A percentile compares a stretch with the other conserved stretches of the same genome.
Conservation (phyloP, 2,113 vertebrate species). For the Vimba vimba region DNA sequence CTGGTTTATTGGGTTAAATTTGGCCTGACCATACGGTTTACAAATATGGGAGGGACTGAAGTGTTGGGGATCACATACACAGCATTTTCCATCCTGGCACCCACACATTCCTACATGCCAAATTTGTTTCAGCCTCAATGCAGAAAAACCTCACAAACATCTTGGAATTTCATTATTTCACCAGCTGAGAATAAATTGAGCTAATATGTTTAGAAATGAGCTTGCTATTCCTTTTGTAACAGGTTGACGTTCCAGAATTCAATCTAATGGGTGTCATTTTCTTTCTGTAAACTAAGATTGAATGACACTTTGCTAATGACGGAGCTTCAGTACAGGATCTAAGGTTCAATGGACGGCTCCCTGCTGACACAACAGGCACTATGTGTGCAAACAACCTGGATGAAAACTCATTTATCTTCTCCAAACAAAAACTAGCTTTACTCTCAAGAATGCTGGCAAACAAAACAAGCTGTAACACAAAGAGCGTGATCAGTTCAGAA, state of each 20-base stretch:
- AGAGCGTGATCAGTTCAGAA: background rate
- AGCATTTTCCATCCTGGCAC: conserved; percentile 16
- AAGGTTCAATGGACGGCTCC: conserved; percentile 14
- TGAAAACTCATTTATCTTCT: conserved; percentile 21
- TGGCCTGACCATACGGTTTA: conserved; percentile 13
- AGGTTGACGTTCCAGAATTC: conserved; percentile 1
- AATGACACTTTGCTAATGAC: conserved; percentile 18
- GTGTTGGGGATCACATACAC: background rate
- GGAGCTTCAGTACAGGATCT: background rate
- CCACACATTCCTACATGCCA: conserved; percentile 11
- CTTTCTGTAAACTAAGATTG: background rate
- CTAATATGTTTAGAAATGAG: background rate
- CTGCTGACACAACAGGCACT: conserved; percentile 28
- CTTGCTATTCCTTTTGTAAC: background rate
- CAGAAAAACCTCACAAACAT: conserved; percentile 2
- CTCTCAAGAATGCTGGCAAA: conserved; percentile 1
- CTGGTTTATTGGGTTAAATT: conserved; percentile 25
- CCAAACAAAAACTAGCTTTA: background rate
- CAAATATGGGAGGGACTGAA: background rate
- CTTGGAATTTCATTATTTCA: background rate
- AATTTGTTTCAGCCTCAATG: background rate
- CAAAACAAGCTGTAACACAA: background rate
- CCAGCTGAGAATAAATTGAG: background rate
- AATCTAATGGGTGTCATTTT: background rate
- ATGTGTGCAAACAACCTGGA: conserved; percentile 31